phyloP scores from a whole-genome alignment of 2,797 vertebrate species.

The Cygnus olor region DNA sequence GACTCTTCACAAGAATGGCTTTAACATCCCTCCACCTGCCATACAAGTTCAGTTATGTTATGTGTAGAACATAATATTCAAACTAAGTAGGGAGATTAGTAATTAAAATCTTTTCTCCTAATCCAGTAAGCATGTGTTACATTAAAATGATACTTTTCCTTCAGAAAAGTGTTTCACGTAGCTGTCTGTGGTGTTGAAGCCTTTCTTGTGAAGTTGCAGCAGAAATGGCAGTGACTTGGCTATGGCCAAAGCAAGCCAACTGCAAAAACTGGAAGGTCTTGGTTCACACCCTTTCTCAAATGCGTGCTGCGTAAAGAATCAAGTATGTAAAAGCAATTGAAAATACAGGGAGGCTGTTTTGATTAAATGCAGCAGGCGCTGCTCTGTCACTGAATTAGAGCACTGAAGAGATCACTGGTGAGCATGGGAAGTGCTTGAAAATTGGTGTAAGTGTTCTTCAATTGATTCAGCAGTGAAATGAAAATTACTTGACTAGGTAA shows the following conservation, averaged over 20 bases:
- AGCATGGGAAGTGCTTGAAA: background rate
- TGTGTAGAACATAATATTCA: background rate
- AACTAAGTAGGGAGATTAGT: background rate
- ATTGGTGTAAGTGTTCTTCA: background rate
- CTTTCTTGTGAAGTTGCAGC: fast-evolving
- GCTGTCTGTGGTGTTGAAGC: background rate
- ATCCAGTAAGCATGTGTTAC: background rate
- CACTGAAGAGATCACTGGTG: background rate
- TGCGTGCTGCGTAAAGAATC: background rate
- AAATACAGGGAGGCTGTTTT: background rate
- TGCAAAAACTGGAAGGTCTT: background rate
- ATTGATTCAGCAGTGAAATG: background rate
- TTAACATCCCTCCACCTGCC: background rate
- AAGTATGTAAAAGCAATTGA: background rate
- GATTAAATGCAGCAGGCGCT: background rate
- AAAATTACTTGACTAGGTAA: background rate
- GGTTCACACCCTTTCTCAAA: background rate
- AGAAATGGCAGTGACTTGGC: background rate
- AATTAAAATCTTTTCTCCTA: background rate
- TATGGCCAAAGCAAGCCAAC: background rate
- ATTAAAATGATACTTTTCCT: fast-evolving
- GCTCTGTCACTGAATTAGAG: background rate
- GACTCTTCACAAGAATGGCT: background rate
- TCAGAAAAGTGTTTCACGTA: background rate
- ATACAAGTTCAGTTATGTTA: background rate